phyloP scores from a whole-genome alignment of 2,113 vertebrate genomes.

The Myotis yumanensis region DNA sequence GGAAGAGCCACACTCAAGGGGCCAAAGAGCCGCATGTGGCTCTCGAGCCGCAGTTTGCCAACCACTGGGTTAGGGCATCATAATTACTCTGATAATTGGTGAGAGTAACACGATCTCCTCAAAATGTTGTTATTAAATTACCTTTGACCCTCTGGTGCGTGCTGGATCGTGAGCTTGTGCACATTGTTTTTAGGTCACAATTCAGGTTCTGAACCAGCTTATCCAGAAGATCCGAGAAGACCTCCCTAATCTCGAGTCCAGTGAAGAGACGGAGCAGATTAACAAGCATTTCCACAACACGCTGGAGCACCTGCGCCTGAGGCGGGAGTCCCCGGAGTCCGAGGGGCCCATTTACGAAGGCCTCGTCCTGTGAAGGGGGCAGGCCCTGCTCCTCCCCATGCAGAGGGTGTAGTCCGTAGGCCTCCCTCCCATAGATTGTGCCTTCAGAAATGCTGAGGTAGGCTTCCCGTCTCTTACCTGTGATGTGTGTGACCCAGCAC shows the following conservation, averaged over 20 bases:
- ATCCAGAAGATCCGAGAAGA: slow-evolving; percentile 99
- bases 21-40: no score
- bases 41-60: no score
- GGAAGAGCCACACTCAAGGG: no score
- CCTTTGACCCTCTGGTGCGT: background rate
- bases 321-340: slow-evolving; percentile 94
- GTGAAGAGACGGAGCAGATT: slow-evolving; percentile 99
- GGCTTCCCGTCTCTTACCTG: slow-evolving; percentile 77
- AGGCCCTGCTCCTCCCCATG: slow-evolving; percentile 63
- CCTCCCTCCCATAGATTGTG: slow-evolving; percentile 83
- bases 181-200: slow-evolving; percentile 89
- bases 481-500: slow-evolving; percentile 81
- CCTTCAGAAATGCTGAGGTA: slow-evolving; percentile 86
- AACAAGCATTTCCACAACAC: slow-evolving; percentile 99
- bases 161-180: slow-evolving; percentile 13
- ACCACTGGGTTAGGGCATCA: no score
- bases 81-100: slow-evolving; percentile 24
- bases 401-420: slow-evolving; percentile 75
- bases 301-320: slow-evolving; percentile 96
- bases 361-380: slow-evolving; percentile 83
- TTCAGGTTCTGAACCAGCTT: slow-evolving; percentile 98
- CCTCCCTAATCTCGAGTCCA: slow-evolving; percentile 96
- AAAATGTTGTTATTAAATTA: background rate
- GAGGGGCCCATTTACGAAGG: slow-evolving; percentile 97
- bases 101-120: background rate